Conservation (phyloP, 2,113 vertebrate species). For the Hypomesus transpacificus region DNA sequence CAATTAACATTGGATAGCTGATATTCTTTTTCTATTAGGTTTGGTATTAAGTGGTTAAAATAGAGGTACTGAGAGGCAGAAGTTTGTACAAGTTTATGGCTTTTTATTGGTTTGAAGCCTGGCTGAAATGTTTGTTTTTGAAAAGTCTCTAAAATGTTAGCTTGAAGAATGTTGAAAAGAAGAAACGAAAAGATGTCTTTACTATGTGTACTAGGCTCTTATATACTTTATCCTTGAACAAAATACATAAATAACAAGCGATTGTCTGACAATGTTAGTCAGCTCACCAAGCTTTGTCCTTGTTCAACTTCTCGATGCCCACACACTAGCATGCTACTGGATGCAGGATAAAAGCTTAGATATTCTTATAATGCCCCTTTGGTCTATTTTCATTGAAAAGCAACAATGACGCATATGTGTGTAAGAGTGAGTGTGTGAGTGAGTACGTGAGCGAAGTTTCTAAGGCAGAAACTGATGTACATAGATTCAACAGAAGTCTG, state of each 20-base stretch:
- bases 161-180: too few relatives aligned
- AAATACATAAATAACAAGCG: not conserved
- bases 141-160: not conserved
- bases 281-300: not conserved
- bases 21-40: constrained; percentile 14
- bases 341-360: constrained; percentile 11
- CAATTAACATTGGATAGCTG: constrained; percentile 14
- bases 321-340: not conserved
- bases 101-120: not conserved
- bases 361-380: constrained; percentile 23
- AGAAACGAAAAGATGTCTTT: too few relatives aligned
- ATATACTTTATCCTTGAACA: too few relatives aligned
- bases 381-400: not conserved
- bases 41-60: constrained; percentile 15
- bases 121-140: constrained; percentile 1
- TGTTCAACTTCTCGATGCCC: not conserved
- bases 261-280: constrained; percentile 10
- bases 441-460: not conserved
- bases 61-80: not conserved
- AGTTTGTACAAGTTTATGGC: constrained; percentile 3
- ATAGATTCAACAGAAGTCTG: not conserved
- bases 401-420: not conserved
- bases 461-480: not conserved
- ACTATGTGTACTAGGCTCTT: too few relatives aligned
- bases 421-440: too few relatives aligned